A percentile compares a stretch with the other conserved stretches of the same genome.
These are phyloP conservation scores for human (Homo sapiens) DNA, from an alignment of 2,113 vertebrate species.

Conservation along the genomic window GRCh38 chr18:49960001-49960500, in stretches of 20 bases:
- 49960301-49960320: neutral
- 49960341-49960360: neutral
- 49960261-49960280: neutral
- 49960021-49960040: accelerated
- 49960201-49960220: neutral
- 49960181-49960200: neutral
- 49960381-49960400: accelerated
- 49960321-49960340: neutral
- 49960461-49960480: neutral
- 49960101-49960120: accelerated
- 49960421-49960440: neutral
- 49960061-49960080: accelerated
- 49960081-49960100: neutral
- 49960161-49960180: neutral
- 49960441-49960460: neutral
- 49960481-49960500: neutral
- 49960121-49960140: neutral
- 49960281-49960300: neutral
- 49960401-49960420: neutral
- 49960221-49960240: neutral
- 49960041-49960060: neutral
- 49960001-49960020: neutral
- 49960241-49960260: neutral
- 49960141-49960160: too few species aligned
- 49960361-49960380: neutral